phyloP scores from a whole-genome alignment of 2,888 invertebrate genomes.

The Nysson spinosus region DNA sequence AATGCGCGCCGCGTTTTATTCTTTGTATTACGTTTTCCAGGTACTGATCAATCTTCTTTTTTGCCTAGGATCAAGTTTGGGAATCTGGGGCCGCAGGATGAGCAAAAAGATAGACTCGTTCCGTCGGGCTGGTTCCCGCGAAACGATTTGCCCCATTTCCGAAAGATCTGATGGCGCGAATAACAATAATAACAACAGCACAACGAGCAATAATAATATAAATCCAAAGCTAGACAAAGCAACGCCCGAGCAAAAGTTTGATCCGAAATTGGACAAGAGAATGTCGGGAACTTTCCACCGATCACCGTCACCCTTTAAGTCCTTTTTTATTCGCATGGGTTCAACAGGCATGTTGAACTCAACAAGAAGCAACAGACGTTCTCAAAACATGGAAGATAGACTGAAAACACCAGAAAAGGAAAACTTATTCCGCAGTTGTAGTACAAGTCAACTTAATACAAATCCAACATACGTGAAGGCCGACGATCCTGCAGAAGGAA shows the following conservation, averaged over 20 bases:
- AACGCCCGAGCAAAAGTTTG: slow-evolving; percentile 55
- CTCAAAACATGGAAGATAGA: slow-evolving; percentile 78
- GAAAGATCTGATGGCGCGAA: slow-evolving; percentile 72
- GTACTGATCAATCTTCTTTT: not conserved
- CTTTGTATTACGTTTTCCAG: too few species aligned
- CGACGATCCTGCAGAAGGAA: slow-evolving; percentile 89
- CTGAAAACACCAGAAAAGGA: slow-evolving; percentile 78
- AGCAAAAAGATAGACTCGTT: slow-evolving; percentile 87
- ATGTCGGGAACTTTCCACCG: slow-evolving; percentile 78
- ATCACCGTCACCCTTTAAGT: slow-evolving; percentile 84
- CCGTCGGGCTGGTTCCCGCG: slow-evolving; percentile 83
- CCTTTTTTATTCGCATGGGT: slow-evolving; percentile 87
- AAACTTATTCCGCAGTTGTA: slow-evolving; percentile 85
- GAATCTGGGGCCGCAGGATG: slow-evolving; percentile 86
- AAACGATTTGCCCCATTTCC: slow-evolving; percentile 76
- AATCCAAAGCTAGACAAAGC: slow-evolving; percentile 51
- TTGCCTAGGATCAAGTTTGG: slow-evolving; percentile 61
- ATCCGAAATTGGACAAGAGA: slow-evolving; percentile 59
- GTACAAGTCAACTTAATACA: slow-evolving; percentile 86
- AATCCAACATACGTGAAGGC: slow-evolving; percentile 83
- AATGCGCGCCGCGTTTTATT: not conserved
- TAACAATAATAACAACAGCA: slow-evolving; percentile 55
- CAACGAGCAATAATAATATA: slow-evolving; percentile 53
- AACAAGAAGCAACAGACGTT: slow-evolving; percentile 73
- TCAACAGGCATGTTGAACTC: slow-evolving; percentile 87